A percentile compares a stretch with the other conserved stretches of the same genome.
phyloP scores from a whole-genome alignment of 2,113 vertebrate genomes.

The Bufo bufo region DNA sequence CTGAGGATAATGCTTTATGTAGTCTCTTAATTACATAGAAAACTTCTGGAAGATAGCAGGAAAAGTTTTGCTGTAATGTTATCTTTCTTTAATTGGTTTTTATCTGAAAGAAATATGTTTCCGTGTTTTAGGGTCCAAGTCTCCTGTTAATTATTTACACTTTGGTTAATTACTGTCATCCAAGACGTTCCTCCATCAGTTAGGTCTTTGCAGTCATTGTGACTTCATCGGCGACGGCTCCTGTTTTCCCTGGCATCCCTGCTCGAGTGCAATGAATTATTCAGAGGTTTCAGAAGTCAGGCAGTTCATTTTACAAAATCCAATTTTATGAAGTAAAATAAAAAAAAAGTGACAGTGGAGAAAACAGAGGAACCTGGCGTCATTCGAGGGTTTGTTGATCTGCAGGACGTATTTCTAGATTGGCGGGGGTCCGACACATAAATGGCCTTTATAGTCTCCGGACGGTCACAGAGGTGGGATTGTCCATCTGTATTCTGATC shows the following conservation, averaged over 20 bases:
- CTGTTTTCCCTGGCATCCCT: background rate
- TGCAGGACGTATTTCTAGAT: background rate
- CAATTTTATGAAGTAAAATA: background rate
- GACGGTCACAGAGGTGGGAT: background rate
- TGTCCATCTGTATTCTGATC: background rate
- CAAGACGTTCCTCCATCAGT: background rate
- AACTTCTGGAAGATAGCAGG: background rate
- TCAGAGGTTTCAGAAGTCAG: background rate
- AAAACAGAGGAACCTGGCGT: background rate
- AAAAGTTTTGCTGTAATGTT: background rate
- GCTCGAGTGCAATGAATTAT: background rate
- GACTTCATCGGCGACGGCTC: background rate
- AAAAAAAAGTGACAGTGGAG: background rate
- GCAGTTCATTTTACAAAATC: background rate
- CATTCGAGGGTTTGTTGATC: background rate
- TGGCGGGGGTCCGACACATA: too few species aligned
- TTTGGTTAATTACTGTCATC: slow-evolving; percentile 14
- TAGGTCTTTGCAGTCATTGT: background rate
- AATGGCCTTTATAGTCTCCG: background rate
- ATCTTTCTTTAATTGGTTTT: slow-evolving; percentile 16
- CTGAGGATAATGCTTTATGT: background rate
- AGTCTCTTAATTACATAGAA: background rate
- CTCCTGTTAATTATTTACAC: background rate
- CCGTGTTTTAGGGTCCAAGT: background rate
- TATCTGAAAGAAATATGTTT: slow-evolving; percentile 5